phyloP scores from a whole-genome alignment of 2,797 vertebrate genomes.

The Hylomyscus alleni region DNA sequence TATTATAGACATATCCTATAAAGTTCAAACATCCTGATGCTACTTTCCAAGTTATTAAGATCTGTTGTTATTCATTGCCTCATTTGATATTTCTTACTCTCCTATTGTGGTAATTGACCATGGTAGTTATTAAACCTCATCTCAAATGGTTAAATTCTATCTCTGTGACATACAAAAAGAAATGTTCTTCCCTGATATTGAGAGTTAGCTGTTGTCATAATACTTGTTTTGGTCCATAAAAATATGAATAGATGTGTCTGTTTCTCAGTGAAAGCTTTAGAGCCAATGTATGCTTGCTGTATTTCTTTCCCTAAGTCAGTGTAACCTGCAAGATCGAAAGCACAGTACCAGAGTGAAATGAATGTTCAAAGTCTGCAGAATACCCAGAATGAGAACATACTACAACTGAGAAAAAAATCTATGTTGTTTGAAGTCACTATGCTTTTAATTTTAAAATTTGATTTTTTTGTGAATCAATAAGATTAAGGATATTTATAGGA shows the following conservation, averaged over 20 bases:
- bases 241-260: neutral
- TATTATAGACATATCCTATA: neutral
- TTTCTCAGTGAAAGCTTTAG: neutral
- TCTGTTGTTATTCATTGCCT: neutral
- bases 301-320: neutral
- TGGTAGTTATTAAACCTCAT: neutral
- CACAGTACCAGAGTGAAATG: neutral
- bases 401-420: neutral
- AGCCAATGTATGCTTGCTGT: neutral
- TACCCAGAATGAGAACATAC: neutral
- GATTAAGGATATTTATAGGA: slow-evolving; percentile 1
- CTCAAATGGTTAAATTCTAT: neutral
- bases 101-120: neutral
- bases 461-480: neutral
- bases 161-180: neutral
- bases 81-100: neutral
- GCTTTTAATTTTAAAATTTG: neutral
- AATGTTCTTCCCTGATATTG: neutral
- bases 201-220: neutral
- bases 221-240: neutral
- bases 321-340: neutral
- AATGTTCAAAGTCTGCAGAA: neutral
- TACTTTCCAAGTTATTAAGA: neutral
- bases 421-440: neutral
- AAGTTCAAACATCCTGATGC: slow-evolving; percentile 5